Percentiles rank a stretch among this genome's conserved stretches.
These are phyloP conservation scores for Cricetomys ansorgei DNA, from an alignment of 2,113 vertebrate species.

Conservation along the genomic window DNA sequence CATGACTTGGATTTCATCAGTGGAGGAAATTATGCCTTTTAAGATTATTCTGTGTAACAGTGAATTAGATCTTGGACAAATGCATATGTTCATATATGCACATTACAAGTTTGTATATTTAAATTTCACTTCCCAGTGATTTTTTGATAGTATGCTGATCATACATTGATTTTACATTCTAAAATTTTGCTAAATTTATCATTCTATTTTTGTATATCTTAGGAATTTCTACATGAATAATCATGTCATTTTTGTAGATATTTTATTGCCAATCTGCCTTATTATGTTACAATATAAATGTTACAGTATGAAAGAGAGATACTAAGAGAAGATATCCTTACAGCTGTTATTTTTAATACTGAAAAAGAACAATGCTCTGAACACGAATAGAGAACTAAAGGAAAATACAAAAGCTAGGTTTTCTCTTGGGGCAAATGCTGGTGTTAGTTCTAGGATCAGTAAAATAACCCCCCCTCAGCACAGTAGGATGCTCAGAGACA, in stretches of 20 bases:
- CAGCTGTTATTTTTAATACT: constrained; percentile 19
- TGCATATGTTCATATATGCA: neutral
- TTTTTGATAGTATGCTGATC: constrained; percentile 8
- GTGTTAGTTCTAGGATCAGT: neutral
- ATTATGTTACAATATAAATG: neutral
- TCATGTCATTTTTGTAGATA: neutral
- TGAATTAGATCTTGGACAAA: neutral
- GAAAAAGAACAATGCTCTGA: neutral
- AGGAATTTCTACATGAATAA: neutral
- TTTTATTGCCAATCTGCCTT: constrained; percentile 25
- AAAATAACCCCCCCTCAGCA: neutral
- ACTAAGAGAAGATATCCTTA: neutral
- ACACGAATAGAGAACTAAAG: neutral
- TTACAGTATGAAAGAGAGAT: neutral
- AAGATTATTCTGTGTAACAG: neutral
- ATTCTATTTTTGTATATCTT: neutral
- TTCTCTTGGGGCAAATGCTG: neutral
- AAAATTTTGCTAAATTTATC: constrained; percentile 4
- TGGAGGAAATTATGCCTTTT: neutral
- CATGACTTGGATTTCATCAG: neutral
- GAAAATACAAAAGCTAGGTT: neutral
- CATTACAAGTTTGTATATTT: neutral
- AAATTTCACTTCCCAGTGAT: neutral
- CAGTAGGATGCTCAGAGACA: neutral
- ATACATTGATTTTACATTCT: constrained; percentile 3